Evolutionary conservation across 1,140 invertebrate genomes (phyloP), one percentile per base, ranked within the genome.

Genomic region (Rhyacophila brunnea): DNA sequence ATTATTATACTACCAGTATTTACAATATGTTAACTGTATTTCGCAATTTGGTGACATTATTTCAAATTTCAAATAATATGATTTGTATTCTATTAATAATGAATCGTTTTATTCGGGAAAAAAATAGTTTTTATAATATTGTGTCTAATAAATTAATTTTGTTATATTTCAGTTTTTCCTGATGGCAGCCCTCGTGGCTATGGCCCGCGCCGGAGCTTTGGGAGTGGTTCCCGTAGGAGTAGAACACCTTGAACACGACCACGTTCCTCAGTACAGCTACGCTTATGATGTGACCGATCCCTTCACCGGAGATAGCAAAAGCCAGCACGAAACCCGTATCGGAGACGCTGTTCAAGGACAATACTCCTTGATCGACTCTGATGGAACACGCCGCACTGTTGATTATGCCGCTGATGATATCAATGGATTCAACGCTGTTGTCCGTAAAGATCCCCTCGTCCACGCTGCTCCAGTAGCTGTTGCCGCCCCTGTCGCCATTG

Each of bases 241-340:
- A 18, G 62, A 58, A 19, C 42, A 43, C 61, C 49, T 60, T 57
- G 68, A 67, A 55, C 56, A 62, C 56, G 62, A 69, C 59, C 52
- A 18, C 32, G 68, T 80, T 66, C 83, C 82, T 1, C 81, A 84
- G 59, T 85, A 85, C 68, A 74, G 78, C 61, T 85, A 81, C 46
- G 78, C 81, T 49, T 85, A 85, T 61, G 80, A 80, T 55, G 81
- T 86, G 1, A 78, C 82, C 32, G 84, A 85, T 68, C 76, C 80
- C 17, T 70, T 81, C 55, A 86, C 80, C 60, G 82, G 85, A 7
- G 83, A 85, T 65, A 81, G 77, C 74, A 85, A 85, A 71, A 82
- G 75, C 60, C 82, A 83, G 66, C 72, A 77, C 51, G 83, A 85
- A 68, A 79, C 80, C 61, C 78, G 83, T n/a, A 75, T 82, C 58